These are phyloP conservation scores for Chionomys nivalis DNA, from an alignment of 2,113 vertebrate species.

Conservation along the genomic window DNA sequence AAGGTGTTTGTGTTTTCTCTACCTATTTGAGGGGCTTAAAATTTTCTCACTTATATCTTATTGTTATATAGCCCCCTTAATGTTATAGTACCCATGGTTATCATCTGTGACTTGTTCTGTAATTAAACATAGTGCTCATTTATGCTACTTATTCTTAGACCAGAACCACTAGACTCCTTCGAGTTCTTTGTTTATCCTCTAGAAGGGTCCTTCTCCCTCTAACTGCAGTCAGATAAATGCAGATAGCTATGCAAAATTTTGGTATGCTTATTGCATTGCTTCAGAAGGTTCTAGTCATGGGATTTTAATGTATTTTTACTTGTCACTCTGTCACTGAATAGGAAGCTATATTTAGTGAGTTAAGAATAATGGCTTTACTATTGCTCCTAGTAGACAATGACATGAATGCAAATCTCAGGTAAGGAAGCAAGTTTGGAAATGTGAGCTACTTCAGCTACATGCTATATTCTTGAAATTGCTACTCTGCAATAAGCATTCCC, in stretches of 20 bases:
- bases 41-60: not conserved
- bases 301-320: conserved; percentile 56
- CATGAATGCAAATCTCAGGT: not conserved
- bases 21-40: conserved; percentile 39
- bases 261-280: not conserved
- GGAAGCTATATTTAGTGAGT: not conserved
- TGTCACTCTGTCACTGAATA: conserved; percentile 18
- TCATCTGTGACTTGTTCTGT: not conserved
- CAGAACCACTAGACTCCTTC: not conserved
- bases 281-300: not conserved
- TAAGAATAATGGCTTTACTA: conserved; percentile 26
- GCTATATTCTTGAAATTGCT: not conserved
- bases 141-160: not conserved
- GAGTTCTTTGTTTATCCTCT: not conserved
- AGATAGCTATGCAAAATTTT: conserved; percentile 27
- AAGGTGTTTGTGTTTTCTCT: conserved; percentile 66
- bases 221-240: conserved; percentile 27
- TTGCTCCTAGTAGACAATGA: conserved; percentile 6
- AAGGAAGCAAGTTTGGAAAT: not conserved
- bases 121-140: not conserved
- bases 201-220: not conserved
- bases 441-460: not conserved
- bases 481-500: not conserved
- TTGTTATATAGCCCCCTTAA: conserved; percentile 10
- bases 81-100: not conserved